Conservation (phyloP, 2,888 invertebrate species). For the Agrotis puta region DNA sequence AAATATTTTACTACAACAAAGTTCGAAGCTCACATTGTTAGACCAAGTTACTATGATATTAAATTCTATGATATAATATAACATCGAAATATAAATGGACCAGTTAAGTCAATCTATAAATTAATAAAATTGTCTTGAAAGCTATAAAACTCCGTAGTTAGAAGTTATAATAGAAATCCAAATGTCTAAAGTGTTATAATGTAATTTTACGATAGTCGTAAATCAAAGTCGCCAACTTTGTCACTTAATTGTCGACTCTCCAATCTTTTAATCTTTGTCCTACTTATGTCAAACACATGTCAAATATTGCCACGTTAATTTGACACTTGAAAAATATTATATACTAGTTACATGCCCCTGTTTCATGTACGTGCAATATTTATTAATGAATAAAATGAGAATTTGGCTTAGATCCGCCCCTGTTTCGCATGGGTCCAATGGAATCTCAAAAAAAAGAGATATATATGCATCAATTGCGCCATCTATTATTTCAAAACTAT, state of each 20-base stretch:
- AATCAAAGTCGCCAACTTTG: slow-evolving; percentile 49
- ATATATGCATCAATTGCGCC: too few relatives aligned
- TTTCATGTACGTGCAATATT: too few relatives aligned
- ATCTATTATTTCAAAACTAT: too few relatives aligned
- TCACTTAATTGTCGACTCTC: slow-evolving; percentile 42
- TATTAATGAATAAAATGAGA: too few relatives aligned
- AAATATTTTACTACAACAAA: background rate
- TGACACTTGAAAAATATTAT: slow-evolving; percentile 18
- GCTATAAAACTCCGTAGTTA: slow-evolving; percentile 33
- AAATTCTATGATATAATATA: slow-evolving; percentile 7
- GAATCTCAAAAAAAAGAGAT: too few relatives aligned
- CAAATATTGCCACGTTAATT: slow-evolving; percentile 26
- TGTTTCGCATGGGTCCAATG: too few relatives aligned
- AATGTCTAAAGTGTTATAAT: slow-evolving; percentile 8
- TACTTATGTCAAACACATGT: slow-evolving; percentile 42
- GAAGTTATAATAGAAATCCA: slow-evolving; percentile 34
- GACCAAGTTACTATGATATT: slow-evolving; percentile 14
- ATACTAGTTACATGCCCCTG: too few relatives aligned
- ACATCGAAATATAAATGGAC: background rate
- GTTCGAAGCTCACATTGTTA: background rate
- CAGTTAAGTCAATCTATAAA: slow-evolving; percentile 14
- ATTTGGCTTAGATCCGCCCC: too few relatives aligned
- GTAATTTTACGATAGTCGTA: slow-evolving; percentile 46
- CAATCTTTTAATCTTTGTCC: slow-evolving; percentile 57
- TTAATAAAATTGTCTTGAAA: slow-evolving; percentile 24